Base-by-base conservation (phyloP, 2,113 vertebrate genomes). In the Electrona antarctica region DNA sequence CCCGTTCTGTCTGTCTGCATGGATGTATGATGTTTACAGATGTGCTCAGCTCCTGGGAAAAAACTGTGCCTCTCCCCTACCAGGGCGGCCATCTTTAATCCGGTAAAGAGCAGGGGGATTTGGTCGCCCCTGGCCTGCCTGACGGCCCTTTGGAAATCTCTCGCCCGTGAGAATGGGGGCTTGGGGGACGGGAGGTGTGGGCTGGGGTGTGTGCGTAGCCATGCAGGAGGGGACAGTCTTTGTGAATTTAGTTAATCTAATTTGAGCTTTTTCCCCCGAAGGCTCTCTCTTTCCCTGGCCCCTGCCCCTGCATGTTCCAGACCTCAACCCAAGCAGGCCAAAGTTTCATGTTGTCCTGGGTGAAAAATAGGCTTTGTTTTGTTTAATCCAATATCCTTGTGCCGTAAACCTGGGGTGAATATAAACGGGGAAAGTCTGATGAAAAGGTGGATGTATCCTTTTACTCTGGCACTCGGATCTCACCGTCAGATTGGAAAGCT, bases 221-320 rank as follows among this genome's bases (percentile, higher is more conserved):
- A 76, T 89, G 84, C 80, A 83, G 85, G 77, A 81, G 80, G 86
- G 87, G 85, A 83, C 74, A 84, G 85, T 89, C 90, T 93, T 92
- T 92, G 90, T 92, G 88, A 92, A 91, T 90, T 87, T 89, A 78
- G 74, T 83, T 91, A 92, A 91, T 91, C 88, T 91, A 91, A 92
- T 92, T 92, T 92, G 85, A 90, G 85, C 83, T 88, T 69, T 88
- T 82, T 75, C 71, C 84, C 80, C 90, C 78, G 46, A 71, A 90
- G 88, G 79, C 79, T 67, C 71, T 82, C 61, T 77, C 72, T 69
- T 68, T 73, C 71, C 58, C 80, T 80, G 63, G 69, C 69, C 28
- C 60, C 70, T 73, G 69, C 76, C 79, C 57, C 68, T 74, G 77
- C 21, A 21, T 21, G 21, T 87, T 86, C 81, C 72, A 86, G 84